Conservation (phyloP, 2,888 invertebrate species). For the Ariolimax columbianus region DNA sequence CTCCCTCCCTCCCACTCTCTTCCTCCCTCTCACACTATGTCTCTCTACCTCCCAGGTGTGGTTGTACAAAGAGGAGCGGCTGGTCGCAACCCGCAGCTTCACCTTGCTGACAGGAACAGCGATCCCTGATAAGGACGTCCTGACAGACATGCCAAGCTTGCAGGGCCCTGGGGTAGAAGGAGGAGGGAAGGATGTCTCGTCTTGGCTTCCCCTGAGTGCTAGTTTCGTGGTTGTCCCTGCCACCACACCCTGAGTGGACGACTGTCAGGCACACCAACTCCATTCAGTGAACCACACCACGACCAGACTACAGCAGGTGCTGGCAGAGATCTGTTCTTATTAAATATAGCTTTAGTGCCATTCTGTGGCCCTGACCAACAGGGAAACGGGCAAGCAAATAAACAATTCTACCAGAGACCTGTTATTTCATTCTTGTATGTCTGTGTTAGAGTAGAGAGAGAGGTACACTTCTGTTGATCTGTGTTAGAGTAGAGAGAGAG, state of each 20-base stretch:
- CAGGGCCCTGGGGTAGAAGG: conserved; percentile 22
- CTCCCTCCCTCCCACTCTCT: too few relatives aligned
- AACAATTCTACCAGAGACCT: neutral
- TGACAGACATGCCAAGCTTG: neutral
- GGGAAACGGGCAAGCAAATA: neutral
- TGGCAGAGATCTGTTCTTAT: too few relatives aligned
- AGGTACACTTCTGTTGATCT: too few relatives aligned
- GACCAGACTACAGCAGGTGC: neutral
- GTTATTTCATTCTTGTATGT: too few relatives aligned
- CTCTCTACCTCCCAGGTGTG: conserved; percentile 30
- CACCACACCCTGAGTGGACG: neutral
- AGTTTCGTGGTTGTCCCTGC: conserved; percentile 29
- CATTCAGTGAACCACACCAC: neutral
- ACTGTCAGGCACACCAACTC: too few relatives aligned
- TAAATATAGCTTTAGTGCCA: too few relatives aligned
- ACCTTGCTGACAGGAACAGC: too few relatives aligned
- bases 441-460: too few relatives aligned
- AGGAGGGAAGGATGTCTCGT: conserved; percentile 16
- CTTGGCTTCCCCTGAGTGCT: conserved; percentile 41
- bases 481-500: too few relatives aligned
- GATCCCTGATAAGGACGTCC: neutral
- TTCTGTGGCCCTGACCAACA: neutral
- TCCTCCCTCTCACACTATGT: too few relatives aligned
- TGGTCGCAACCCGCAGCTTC: neutral
- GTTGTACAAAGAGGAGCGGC: conserved; percentile 32